Percentiles rank a stretch among this genome's conserved stretches.
Conservation (phyloP, 2,888 invertebrate genomes). For the Melieria crassipennis region DNA sequence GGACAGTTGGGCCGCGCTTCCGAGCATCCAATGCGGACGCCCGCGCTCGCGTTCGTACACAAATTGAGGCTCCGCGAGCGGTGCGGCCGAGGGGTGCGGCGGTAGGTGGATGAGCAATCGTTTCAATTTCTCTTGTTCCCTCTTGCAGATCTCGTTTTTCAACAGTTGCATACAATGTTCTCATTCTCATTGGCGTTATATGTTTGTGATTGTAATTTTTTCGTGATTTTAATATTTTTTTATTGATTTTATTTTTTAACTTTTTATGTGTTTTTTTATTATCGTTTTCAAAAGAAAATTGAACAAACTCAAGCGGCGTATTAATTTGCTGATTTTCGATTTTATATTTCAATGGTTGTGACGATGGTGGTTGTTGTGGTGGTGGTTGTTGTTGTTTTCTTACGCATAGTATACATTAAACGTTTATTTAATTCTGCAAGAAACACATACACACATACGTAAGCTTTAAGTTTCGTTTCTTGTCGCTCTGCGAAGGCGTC, state of each 20-base stretch:
- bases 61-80: too few relatives aligned
- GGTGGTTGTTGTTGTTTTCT: conserved; percentile 36
- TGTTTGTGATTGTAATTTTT: conserved; percentile 28
- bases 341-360: conserved; percentile 21
- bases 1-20: too few relatives aligned
- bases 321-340: conserved; percentile 16
- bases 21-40: too few relatives aligned
- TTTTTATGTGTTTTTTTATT: conserved; percentile 33
- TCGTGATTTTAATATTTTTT: conserved; percentile 30
- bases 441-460: conserved; percentile 40
- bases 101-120: too few relatives aligned
- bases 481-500: background rate
- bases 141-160: too few relatives aligned
- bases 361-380: conserved; percentile 14
- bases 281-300: conserved; percentile 35
- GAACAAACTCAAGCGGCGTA: conserved; percentile 27
- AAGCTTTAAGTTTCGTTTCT: conserved; percentile 22
- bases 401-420: conserved; percentile 42
- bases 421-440: conserved; percentile 47
- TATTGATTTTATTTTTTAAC: conserved; percentile 30
- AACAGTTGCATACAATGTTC: too few relatives aligned
- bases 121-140: too few relatives aligned
- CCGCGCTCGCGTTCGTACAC: too few relatives aligned
- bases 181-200: background rate
- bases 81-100: too few relatives aligned